Evolutionary conservation across 1,140 invertebrate genomes (phyloP), one percentile per base, ranked within the genome.

Genomic region (Neodiprion virginianus): DNA sequence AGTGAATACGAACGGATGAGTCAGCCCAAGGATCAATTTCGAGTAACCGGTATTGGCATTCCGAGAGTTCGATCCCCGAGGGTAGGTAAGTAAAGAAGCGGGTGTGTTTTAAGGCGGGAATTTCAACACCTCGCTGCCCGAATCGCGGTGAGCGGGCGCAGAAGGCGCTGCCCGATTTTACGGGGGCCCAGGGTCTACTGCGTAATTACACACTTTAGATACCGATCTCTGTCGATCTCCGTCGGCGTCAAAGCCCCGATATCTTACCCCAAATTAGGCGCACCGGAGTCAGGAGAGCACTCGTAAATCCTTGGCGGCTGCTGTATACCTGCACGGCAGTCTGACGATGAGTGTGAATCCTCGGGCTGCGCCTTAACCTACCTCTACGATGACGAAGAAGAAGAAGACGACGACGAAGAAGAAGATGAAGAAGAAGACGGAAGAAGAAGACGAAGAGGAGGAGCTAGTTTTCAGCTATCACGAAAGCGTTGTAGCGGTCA

Each of bases 181-280:
- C 11, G n/a, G 53, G 11, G 11, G 28, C 28, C 28, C 28, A 40
- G 53, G n/a, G 53, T 9, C 53, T 14, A 11, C 67, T 69, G 11
- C 67, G 40, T 69, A 69, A 69, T 69, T 69, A 69, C 40, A 69
- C 67, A 69, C 67, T 69, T 69, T 69, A 69, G 67, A 69, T 69
- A 69, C 12, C 21, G 40, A 69, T 69, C 67, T 14, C 7, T 40
- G 28, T 40, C 28, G 28, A 40, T 40, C 28, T 40, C 28, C 61
- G 17, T 65, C 61, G 61, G 61, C 61, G 61, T 65, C 12, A 4
- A 65, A 40, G 53, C 9, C 67, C 12, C 67, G 67, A 69, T 69
- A 14, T 69, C n/a, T 69, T 12, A 69, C 67, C 67, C 40, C 40
- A 69, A 69, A 69, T 69, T 69, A 14, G 67, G 23, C 12, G 53